Evolutionary conservation across 2,888 invertebrate genomes (phyloP).

Genomic region (Patella depressa): DNA sequence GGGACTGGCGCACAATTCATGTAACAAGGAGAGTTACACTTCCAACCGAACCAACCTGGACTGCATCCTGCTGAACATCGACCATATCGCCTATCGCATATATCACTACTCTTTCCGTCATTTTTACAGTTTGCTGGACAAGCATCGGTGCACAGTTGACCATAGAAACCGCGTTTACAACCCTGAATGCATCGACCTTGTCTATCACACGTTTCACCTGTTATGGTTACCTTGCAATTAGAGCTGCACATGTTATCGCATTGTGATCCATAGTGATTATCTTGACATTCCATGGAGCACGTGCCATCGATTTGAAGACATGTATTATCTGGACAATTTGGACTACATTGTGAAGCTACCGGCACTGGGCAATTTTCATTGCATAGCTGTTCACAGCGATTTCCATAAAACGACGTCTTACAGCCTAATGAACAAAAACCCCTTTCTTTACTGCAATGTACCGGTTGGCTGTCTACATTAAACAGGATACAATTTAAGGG

Average conservation of each 20-base stretch:
- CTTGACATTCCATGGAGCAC: background rate
- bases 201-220: background rate
- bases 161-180: background rate
- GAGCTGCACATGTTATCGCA: background rate
- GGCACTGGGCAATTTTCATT: background rate
- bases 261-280: background rate
- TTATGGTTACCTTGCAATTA: background rate
- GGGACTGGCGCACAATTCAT: background rate
- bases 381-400: background rate
- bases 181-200: background rate
- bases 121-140: background rate
- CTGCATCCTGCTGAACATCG: background rate
- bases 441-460: background rate
- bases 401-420: background rate
- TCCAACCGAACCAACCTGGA: background rate
- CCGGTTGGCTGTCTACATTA: background rate
- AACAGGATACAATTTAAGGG: background rate
- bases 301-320: background rate
- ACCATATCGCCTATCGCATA: background rate
- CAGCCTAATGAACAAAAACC: background rate
- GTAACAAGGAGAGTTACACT: background rate
- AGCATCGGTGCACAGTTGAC: background rate
- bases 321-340: background rate
- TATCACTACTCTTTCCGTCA: background rate
- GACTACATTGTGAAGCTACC: background rate